Base-by-base conservation (phyloP, 2,113 vertebrate genomes). In the Lepus americanus region DNA sequence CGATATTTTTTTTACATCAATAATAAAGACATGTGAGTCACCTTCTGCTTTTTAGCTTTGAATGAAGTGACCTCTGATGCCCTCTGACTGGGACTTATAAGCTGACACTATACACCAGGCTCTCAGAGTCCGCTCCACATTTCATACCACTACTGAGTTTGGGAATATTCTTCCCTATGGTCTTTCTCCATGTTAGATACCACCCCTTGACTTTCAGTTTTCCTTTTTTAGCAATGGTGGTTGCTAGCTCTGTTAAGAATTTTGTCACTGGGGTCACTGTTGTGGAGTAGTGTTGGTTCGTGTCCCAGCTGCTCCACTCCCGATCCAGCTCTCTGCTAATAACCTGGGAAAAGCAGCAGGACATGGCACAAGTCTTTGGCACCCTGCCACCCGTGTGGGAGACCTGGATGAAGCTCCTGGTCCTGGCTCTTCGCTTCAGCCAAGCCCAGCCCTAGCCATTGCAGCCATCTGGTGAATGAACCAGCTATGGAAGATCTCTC, bases 21-120 rank as follows among this genome's bases (percentile, higher is more conserved):
- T 25, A 63, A 51, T 23, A 76, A 92, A 69, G 69, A 73, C 27
- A 31, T 14, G 55, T 53, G 36, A 63, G 27, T 69, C 39, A 74
- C 27, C 55, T 94, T 73, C 12, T 5, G 73, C 12, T 16, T 92
- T 63, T 87, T 44, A 95, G 64, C 51, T 92, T 13, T 94, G 87
- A 74, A 16, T 74, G 49, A 93, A 27, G 14, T 96, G 91, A 90
- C 0, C 0, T 95, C 53, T 67, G 67, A 90, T 19, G 63, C n/a
- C 67, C 63, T 85, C 19, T 53, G 33, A 29, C 69, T 55, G 44
- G 22, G 9, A 9, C 49, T 88, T 66, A 36, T n/a, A 64, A 63
- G 10, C 17, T 87, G 84, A 53, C 4, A 49, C 33, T 6, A 20
- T 31, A 39, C 31, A 14, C 13, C 39, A 67, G 33, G 23, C 22